Evolutionary conservation across 2,888 invertebrate species (phyloP), one percentile per base, ranked within the genome.

Genomic region (Macrophya annulata): DNA sequence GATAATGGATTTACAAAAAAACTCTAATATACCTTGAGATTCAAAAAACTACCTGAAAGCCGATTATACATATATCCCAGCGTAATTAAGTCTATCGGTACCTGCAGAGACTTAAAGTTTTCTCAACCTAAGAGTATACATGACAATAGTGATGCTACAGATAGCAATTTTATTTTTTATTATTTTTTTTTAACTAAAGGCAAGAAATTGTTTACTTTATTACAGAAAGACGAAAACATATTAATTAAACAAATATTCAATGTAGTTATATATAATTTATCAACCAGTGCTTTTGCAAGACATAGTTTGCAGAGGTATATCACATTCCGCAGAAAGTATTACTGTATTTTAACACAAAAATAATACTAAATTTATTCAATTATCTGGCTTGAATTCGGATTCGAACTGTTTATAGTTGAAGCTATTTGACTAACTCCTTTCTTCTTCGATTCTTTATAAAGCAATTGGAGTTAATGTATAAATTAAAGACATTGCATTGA

Each of bases 81-180:
- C 25, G 15, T 77, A 17, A 77, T 51, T 15, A 55, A 3, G 76
- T 77, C 76, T 51, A 77, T 77, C 9, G 76, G 76, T 45, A 76
- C 76, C 76, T 48, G 55, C 55, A 55, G 77, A 77, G 55, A 77
- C 51, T 77, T 51, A 10, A 37, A 31, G 77, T 37, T 77, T 77
- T 55, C 25, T 77, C 77, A 77, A 17, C 25, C 51, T 15, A 17
- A 45, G 68, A 74, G 45, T 77, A 55, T 77, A 77, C 55, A 51
- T 77, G 37, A 37, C 37, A 55, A 55, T 77, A 77, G 48, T 31
- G 1, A 10, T 25, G 45, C 43, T 76, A 43, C 48, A 9, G 37
- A 17, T 37, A 55, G 77, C 37, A n/a, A n/a, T n/a, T n/a, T n/a
- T n/a, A n/a, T n/a, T n/a, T n/a, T n/a, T n/a, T n/a, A n/a, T n/a